Evolutionary conservation across 1,140 invertebrate species (phyloP).

Genomic region (Eueides isabella): DNA sequence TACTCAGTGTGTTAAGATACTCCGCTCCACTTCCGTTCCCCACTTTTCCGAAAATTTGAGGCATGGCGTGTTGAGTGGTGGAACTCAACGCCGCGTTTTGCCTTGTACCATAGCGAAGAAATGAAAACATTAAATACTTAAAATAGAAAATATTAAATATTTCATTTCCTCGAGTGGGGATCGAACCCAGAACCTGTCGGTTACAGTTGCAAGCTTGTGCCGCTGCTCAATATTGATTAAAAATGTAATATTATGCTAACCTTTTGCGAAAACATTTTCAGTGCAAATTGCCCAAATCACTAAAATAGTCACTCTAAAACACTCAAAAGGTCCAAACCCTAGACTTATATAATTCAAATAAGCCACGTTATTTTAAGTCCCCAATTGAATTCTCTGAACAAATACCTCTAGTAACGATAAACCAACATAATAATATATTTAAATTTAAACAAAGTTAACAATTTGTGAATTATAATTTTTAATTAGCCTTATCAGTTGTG

Average conservation of each 20-base stretch:
- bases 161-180: no score
- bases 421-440: slow-evolving; percentile 9
- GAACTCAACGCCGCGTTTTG: no score
- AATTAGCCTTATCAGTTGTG: not conserved
- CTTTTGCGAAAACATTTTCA: not conserved
- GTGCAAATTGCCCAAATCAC: not conserved
- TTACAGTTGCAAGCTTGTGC: no score
- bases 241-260: not conserved
- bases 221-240: no score
- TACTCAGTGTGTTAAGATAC: no score
- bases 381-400: not conserved
- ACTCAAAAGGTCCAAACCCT: not conserved
- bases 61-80: no score
- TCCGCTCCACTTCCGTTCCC: no score
- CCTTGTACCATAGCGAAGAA: not conserved
- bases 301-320: not conserved
- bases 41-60: no score
- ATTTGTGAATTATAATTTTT: not conserved
- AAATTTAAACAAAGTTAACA: slow-evolving; percentile 22
- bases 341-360: not conserved
- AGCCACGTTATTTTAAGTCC: not conserved
- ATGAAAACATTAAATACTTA: no score
- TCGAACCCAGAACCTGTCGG: no score
- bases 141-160: no score
- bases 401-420: not conserved